Evolutionary conservation across 2,888 invertebrate genomes (phyloP).

Genomic region (Eulithis testata): DNA sequence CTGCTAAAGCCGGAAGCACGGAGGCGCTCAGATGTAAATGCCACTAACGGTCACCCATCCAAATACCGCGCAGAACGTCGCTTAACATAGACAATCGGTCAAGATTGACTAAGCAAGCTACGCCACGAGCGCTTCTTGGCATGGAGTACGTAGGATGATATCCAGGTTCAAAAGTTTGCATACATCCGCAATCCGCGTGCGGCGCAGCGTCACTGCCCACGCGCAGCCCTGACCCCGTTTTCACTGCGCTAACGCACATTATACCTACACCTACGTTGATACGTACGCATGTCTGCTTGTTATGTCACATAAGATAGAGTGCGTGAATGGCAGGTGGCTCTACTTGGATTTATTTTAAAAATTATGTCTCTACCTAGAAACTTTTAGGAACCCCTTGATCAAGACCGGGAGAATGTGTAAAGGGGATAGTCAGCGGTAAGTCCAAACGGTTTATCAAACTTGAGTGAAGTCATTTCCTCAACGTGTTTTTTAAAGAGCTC

Average conservation of each 20-base stretch:
- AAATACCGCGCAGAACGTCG: too few species aligned
- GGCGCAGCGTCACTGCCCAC: constrained; percentile 44
- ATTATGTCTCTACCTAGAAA: too few species aligned
- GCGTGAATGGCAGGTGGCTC: constrained; percentile 20
- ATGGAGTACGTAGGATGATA: not conserved
- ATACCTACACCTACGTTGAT: constrained; percentile 18
- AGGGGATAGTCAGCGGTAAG: not conserved
- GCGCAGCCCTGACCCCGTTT: constrained; percentile 76
- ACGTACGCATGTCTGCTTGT: constrained; percentile 49
- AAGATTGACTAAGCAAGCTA: too few species aligned
- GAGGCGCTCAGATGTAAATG: too few species aligned
- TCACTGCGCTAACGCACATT: constrained; percentile 57
- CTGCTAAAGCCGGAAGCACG: too few species aligned
- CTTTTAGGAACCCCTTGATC: too few species aligned
- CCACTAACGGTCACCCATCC: too few species aligned
- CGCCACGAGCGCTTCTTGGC: too few species aligned
- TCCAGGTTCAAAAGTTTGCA: constrained; percentile 30
- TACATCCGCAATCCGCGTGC: constrained; percentile 64
- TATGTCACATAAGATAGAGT: constrained; percentile 64
- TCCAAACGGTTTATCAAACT: not conserved
- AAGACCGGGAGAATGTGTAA: too few species aligned
- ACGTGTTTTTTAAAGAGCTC: too few species aligned
- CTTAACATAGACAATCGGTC: too few species aligned
- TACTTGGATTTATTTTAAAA: constrained; percentile 2
- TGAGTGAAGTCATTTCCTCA: too few species aligned